A percentile compares a stretch with the other conserved stretches of the same genome.
These are phyloP conservation scores for Eulimnadia texana DNA, from an alignment of 1,140 invertebrate genomes.

Conservation along the genomic window DNA sequence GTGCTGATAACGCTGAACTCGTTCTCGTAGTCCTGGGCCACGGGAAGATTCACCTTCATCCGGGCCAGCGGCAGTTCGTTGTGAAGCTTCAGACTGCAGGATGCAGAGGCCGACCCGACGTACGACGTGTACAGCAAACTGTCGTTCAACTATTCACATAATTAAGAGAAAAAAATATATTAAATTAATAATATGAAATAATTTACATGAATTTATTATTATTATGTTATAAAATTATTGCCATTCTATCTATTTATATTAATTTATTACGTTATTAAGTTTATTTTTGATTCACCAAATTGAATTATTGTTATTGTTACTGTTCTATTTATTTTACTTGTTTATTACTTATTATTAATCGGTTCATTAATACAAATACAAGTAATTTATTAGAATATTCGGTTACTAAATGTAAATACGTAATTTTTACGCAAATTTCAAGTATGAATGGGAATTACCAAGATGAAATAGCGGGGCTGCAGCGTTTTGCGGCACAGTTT, in stretches of 20 bases:
- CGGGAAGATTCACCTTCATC: conserved; percentile 42
- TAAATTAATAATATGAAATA: too few species aligned
- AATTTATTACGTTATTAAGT: too few species aligned
- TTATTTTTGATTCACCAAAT: conserved; percentile 1
- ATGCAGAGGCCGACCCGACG: conserved; percentile 29
- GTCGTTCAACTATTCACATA: conserved; percentile 48
- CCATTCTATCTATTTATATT: too few species aligned
- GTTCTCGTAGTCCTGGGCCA: conserved; percentile 36
- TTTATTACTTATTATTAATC: too few species aligned
- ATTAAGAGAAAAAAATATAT: too few species aligned
- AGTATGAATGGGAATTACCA: conserved; percentile 33
- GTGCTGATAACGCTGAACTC: conserved; percentile 46
- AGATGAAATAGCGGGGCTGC: conserved; percentile 52
- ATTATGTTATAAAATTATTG: too few species aligned
- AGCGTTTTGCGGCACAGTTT: conserved; percentile 49
- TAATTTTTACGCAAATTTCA: not conserved
- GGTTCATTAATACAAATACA: too few species aligned
- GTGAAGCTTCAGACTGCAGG: conserved; percentile 36
- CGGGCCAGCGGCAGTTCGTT: conserved; percentile 43
- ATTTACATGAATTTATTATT: too few species aligned
- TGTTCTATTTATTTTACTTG: too few species aligned
- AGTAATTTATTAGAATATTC: too few species aligned
- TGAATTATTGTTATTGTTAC: too few species aligned
- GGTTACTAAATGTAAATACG: conserved; percentile 13
- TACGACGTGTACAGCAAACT: conserved; percentile 47